Evolutionary conservation across 2,113 vertebrate species (phyloP), one percentile per base, ranked within the genome.

Genomic region (Bagarius yarrelli): DNA sequence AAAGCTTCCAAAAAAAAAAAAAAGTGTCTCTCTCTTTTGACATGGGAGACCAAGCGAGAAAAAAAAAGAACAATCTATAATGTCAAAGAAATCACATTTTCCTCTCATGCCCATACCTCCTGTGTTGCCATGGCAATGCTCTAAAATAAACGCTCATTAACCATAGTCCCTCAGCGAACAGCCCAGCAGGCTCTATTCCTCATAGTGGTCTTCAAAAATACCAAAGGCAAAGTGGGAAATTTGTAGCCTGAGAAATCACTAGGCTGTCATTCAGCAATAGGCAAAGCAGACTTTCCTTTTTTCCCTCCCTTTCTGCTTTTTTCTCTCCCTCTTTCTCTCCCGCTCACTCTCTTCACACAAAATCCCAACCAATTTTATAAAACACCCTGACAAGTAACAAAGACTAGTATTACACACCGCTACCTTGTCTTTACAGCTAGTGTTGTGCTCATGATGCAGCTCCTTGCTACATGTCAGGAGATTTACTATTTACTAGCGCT

Each of bases 101-200:
- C 57, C 40, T 78, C 30, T 57, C 63, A 59, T 77, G 34, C 63
- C 27, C 4, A 69, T 61, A 70, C 50, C 23, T 75, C 61, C 71
- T 75, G 52, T 71, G 82, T 83, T 80, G 61, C 77, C 36, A 80
- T 83, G 82, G 70, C 70, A 70, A 83, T 55, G 23, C 19, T 25
- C 72, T 76, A 57, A 69, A 76, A 81, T 76, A 81, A 75, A 81
- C 25, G 47, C 72, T 81, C 72, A 81, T 81, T 81, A 81, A 61
- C 61, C 72, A 50, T 40, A 30, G 61, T 76, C 61, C 80, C 78
- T 53, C 80, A 67, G 80, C 5, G 72, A 69, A 74, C 61, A 75
- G 50, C 52, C 61, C 61, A 66, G 72, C 72, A 59, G 66, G 63
- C 61, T 76, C 72, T 11, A 56, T 47, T 61, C 61, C 34, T 59